These are phyloP conservation scores for Xestoiulus laeticollis DNA, from an alignment of 2,888 invertebrate genomes.

Conservation along the genomic window DNA sequence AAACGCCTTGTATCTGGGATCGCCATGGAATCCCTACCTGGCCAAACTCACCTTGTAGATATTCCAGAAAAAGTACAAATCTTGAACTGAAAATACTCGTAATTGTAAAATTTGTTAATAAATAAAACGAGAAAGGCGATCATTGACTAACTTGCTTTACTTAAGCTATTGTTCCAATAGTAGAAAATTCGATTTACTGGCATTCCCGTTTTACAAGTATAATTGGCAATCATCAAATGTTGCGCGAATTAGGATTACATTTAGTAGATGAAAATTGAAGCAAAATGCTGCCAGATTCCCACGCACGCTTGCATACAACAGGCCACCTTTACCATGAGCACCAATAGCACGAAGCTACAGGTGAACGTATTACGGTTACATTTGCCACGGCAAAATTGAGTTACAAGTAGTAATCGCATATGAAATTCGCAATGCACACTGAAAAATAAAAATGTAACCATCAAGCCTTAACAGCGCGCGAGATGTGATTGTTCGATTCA, in stretches of 20 bases:
- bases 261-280: neutral
- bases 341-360: neutral
- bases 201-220: slow-evolving; percentile 21
- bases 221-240: neutral
- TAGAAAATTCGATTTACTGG: slow-evolving; percentile 24
- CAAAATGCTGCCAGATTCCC: neutral
- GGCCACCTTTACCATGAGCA: neutral
- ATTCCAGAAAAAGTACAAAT: neutral
- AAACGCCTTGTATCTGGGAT: slow-evolving; percentile 63
- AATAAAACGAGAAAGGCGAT: neutral
- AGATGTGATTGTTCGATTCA: neutral
- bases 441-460: neutral
- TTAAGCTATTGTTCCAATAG: slow-evolving; percentile 38
- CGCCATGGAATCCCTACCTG: slow-evolving; percentile 59
- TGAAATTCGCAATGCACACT: neutral
- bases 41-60: slow-evolving; percentile 57
- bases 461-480: neutral
- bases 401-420: neutral
- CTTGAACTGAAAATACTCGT: neutral
- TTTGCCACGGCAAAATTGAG: neutral
- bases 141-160: slow-evolving; percentile 38
- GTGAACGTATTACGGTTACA: neutral
- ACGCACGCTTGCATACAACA: neutral
- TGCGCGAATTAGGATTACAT: slow-evolving; percentile 8
- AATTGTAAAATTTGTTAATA: neutral